Base-by-base conservation (phyloP, 1,140 invertebrate genomes). In the Drosophila nasuta region DNA sequence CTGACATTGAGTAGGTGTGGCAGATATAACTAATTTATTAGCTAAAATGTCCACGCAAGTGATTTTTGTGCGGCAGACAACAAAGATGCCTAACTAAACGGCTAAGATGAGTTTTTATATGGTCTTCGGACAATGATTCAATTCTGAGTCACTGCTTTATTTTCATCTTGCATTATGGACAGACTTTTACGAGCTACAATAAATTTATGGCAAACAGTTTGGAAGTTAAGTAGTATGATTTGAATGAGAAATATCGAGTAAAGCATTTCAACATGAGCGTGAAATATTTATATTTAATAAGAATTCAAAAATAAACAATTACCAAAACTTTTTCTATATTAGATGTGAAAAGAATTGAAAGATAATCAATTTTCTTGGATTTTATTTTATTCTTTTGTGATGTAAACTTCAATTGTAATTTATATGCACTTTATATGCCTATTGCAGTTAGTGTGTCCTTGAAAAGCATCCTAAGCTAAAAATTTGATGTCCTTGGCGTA, bases 1-100 rank as follows among this genome's bases (percentile, higher is more conserved):
- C 25, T 20, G 13, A 41, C 13, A 10, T 2, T 3, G 15, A 11
- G 30, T 11, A 28, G 62, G 41, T 45, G 68, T 57, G 54, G 33
- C 45, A 72, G 35, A 30, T 56, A 35, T 8, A 3, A 8, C 38
- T 30, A 51, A 57, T 74, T 74, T 74, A 74, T 74, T 67, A 48
- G 56, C 30, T 20, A 41, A 46, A 46, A 13, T 43, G 48, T 28
- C 66, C 5, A 20, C 10, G 41, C 20, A 48, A 46, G 28, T 62
- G 15, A 11, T 20, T 60, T 51, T 67, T 68, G 41, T 59, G 33
- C 25, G 38, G 13, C 57, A 69, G 57, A 69, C 71, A 52, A 28
- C 62, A 54, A 43, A 28, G 35, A 17, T 52, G 46, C 10, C 48
- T 52, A 45, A 54, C 17, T 5, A 38, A 33, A 67, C 25, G 49